These are phyloP conservation scores for Tangara arthus DNA, from an alignment of 2,797 vertebrate genomes.

Conservation along the genomic window DNA sequence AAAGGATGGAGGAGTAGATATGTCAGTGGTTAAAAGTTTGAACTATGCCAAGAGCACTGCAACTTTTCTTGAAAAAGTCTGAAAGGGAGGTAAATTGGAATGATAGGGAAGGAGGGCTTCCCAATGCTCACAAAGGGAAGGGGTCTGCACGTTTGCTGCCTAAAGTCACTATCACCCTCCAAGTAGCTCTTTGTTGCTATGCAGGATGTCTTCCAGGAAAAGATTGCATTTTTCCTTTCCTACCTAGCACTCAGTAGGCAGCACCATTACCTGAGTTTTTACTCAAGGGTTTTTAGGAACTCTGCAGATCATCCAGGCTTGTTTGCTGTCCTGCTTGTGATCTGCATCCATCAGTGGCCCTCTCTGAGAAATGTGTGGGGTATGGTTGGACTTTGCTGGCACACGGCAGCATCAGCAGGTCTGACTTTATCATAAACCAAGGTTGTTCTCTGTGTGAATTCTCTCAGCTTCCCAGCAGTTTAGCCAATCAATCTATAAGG, in stretches of 20 bases:
- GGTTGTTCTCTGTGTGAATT: constrained; percentile 24
- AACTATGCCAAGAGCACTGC: background rate
- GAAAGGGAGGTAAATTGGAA: background rate
- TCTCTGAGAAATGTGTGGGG: background rate
- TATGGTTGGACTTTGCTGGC: background rate
- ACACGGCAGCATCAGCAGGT: background rate
- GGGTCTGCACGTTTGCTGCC: background rate
- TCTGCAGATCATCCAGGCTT: background rate
- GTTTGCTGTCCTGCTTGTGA: background rate
- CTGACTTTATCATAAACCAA: constrained; percentile 15
- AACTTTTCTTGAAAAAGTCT: background rate
- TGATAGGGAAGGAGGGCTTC: background rate
- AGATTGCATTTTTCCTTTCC: background rate
- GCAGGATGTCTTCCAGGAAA: background rate
- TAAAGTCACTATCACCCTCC: background rate
- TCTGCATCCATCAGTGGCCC: background rate
- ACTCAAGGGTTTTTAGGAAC: background rate
- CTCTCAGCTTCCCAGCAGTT: background rate
- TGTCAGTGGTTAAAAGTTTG: background rate
- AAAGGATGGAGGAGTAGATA: background rate
- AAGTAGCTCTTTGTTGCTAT: background rate
- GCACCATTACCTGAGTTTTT: background rate
- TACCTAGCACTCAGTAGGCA: background rate
- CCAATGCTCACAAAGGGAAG: background rate
- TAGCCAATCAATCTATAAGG: constrained; percentile 30